A percentile compares a stretch with the other conserved stretches of the same genome.
Conservation (phyloP, 1,140 invertebrate species). For the Papilio machaon region DNA sequence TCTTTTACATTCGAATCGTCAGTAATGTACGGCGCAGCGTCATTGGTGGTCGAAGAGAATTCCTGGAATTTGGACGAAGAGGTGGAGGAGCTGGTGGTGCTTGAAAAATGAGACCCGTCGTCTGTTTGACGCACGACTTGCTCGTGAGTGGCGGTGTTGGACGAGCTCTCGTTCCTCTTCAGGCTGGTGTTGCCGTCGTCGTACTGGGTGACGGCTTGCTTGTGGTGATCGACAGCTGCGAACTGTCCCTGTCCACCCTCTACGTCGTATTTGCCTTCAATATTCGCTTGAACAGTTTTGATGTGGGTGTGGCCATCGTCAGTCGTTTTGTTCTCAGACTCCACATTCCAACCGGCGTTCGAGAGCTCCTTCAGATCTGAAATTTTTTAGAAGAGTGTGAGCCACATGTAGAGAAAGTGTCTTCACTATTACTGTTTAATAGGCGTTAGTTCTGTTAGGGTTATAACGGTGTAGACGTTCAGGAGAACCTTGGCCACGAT, state of each 20-base stretch:
- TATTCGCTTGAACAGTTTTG: conserved; percentile 72
- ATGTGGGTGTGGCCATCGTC: conserved; percentile 77
- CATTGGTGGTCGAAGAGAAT: conserved; percentile 63
- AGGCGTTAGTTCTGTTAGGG: conserved; percentile 73
- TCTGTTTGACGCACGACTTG: conserved; percentile 83
- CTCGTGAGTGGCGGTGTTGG: conserved; percentile 83
- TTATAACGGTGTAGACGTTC: conserved; percentile 55
- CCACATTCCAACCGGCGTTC: conserved; percentile 79
- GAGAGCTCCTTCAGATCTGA: conserved; percentile 77
- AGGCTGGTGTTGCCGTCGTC: conserved; percentile 85
- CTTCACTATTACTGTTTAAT: conserved; percentile 70
- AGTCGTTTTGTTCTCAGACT: conserved; percentile 73
- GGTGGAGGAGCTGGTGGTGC: conserved; percentile 76
- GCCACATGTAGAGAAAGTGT: conserved; percentile 22
- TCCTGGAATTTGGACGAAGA: conserved; percentile 76
- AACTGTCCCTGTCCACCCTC: conserved; percentile 84
- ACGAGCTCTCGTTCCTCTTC: conserved; percentile 82
- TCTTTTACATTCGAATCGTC: conserved; percentile 55
- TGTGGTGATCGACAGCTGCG: conserved; percentile 83
- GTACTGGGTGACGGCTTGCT: conserved; percentile 82
- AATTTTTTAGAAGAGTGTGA: conserved; percentile 47
- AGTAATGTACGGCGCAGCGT: conserved; percentile 65
- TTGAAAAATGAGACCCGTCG: conserved; percentile 76
- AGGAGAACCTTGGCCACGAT: conserved; percentile 78
- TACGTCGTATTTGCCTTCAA: conserved; percentile 82